Evolutionary conservation across 1,140 invertebrate species (phyloP), one percentile per base, ranked within the genome.

Genomic region (Drosophila sulfurigaster): DNA sequence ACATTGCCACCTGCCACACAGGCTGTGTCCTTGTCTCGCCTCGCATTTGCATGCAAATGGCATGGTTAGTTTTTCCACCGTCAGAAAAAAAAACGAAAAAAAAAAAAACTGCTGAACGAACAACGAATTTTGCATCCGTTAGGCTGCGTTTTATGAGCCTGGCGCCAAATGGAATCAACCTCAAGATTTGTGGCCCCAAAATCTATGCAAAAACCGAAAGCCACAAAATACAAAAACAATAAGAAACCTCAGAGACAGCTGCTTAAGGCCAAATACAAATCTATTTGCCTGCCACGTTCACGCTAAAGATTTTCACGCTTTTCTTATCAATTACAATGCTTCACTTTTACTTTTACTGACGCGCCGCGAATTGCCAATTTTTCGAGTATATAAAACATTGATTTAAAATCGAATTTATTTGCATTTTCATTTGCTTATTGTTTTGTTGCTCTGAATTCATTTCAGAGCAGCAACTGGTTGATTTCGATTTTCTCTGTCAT

Each of bases 11-110:
- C 20, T 25, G 20, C 20, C 20, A 25, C 46, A 43, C 58, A 71
- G 56, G 48, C 67, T 25, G 45, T 43, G 59, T 74, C 65, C 71
- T 74, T 62, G 71, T 46, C 60, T 64, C 38, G 49, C 41, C 54
- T 48, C 7, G 65, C 56, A 74, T 74, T 74, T 74, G 71, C 71
- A 74, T 74, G 65, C 71, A 74, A 74, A 69, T 74, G 65, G 65
- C 57, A 20, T 74, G 65, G 65, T 74, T 69, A 69, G 71, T 69
- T 69, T 74, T 25, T 69, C 41, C 38, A 69, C 41, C 41, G 30
- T 13, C 30, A 30, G 30, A 60, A 59, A 41, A 65, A 15, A 16
- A 16, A n/a, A 16, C 25, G 35, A 10, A 7, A 8, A 25, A 20
- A n/a, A 7, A 16, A 16, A 16, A 16, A 16, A 4, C 3, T 8